Percentiles rank a stretch among this genome's conserved stretches.
phyloP scores from a whole-genome alignment of 35 echinoderm and acorn worm species.

The Acanthaster planci region DNA sequence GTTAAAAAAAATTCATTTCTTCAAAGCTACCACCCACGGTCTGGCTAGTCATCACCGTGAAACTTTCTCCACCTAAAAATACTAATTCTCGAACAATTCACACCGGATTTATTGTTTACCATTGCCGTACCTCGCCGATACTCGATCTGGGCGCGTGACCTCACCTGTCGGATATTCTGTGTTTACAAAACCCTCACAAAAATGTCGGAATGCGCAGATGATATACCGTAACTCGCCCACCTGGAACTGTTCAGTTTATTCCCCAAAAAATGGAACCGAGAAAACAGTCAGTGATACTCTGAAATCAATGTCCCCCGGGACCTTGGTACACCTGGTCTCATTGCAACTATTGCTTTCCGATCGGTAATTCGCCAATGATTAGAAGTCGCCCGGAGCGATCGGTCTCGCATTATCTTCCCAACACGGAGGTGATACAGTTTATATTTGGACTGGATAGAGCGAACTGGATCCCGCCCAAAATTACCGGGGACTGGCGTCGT shows the following conservation, averaged over 20 bases:
- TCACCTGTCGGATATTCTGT: too few relatives aligned
- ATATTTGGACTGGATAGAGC: neutral
- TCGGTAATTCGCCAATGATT: conserved; percentile 1
- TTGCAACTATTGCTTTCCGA: neutral
- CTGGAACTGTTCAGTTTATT: neutral
- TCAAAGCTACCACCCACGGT: too few relatives aligned
- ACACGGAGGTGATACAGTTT: conserved; percentile 19
- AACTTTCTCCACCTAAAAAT: too few relatives aligned
- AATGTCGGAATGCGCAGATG: neutral
- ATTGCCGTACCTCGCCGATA: too few relatives aligned
- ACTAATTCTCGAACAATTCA: too few relatives aligned
- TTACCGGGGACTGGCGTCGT: neutral
- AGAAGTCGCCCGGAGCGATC: conserved; percentile 3
- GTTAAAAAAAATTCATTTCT: too few relatives aligned
- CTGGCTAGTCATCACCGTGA: too few relatives aligned
- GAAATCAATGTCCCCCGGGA: neutral
- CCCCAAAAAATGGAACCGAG: too few relatives aligned
- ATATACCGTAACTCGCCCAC: neutral
- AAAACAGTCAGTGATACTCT: neutral
- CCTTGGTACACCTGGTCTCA: neutral
- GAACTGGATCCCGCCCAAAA: neutral
- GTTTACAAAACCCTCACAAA: neutral
- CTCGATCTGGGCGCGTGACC: too few relatives aligned
- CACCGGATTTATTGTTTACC: too few relatives aligned
- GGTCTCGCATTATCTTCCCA: neutral